These are phyloP conservation scores for Eupsilia transversa DNA, from an alignment of 2,888 invertebrate genomes.

Conservation along the genomic window DNA sequence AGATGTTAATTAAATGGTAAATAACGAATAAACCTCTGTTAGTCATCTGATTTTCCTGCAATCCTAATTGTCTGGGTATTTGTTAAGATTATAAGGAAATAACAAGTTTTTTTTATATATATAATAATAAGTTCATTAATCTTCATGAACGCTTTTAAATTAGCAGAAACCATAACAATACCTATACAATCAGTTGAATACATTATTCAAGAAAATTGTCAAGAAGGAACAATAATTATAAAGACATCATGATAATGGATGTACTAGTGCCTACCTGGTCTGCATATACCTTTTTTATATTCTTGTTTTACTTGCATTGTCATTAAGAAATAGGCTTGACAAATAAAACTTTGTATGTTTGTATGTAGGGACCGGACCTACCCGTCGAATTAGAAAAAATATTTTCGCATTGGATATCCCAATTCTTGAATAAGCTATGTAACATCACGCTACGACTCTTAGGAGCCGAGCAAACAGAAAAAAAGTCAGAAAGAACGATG, in stretches of 20 bases:
- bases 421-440: no score
- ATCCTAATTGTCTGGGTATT: constrained; percentile 16
- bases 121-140: constrained; percentile 17
- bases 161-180: not conserved
- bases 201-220: constrained; percentile 5
- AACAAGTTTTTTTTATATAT: constrained; percentile 20
- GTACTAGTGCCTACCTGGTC: not conserved
- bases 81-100: constrained; percentile 43
- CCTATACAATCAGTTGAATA: not conserved
- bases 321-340: not conserved
- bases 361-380: no score
- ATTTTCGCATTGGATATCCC: no score
- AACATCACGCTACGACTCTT: no score
- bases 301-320: constrained; percentile 6
- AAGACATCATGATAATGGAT: not conserved
- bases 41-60: constrained; percentile 53
- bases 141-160: not conserved
- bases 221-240: constrained; percentile 9
- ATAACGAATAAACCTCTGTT: constrained; percentile 38
- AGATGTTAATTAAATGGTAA: constrained; percentile 53
- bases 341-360: no score
- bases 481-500: no score
- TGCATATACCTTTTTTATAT: not conserved
- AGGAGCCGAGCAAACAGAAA: no score
- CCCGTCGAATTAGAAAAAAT: no score